Evolutionary conservation across 1,140 invertebrate genomes (phyloP), one percentile per base, ranked within the genome.

Genomic region (Nautilus pompilius): DNA sequence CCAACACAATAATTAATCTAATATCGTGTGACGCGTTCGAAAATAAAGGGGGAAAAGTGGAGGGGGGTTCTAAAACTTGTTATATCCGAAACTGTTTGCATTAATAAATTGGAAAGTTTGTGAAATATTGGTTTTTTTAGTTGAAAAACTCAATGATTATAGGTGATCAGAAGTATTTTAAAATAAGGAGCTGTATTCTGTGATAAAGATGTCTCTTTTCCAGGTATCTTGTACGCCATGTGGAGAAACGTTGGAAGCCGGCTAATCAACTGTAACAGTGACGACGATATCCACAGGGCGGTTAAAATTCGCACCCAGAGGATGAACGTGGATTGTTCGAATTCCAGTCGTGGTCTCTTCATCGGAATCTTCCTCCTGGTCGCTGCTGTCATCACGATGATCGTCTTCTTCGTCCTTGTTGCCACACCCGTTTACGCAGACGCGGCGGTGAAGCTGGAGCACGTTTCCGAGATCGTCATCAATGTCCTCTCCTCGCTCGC

Each of bases 351-450:
- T 62, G 84, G 82, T 29, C 85, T 97, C 0, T 98, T 98, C 77
- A 89, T 95, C 41, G 95, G 95, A 20, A 96, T 98, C 57, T 83
- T 97, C 20, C 88, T 78, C 10, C 58, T 79, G 29, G 94, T 98
- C 3, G 83, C 96, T 22, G 95, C 93, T 2, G 96, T 98, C 59
- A 96, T 98, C 70, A 93, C 93, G 1, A 85, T 96, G 4, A 96
- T 97, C 64, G 85, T 96, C 1, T 97, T 96, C 83, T 96, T 96
- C 82, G 93, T 97, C 3, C 69, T 75, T 15, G 65, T 70, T 15
- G 55, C 56, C 30, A 68, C 64, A 8, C 34, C 66, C 24, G 57
- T 45, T 6, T 65, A 62, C 33, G 61, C 63, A 17, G 61, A 68
- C 24, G 68, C 66, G 3, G 71, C 71, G 15, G 58, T 75, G 22